phyloP scores from a whole-genome alignment of 2,797 vertebrate species.

The Leucoraja ocellata region DNA sequence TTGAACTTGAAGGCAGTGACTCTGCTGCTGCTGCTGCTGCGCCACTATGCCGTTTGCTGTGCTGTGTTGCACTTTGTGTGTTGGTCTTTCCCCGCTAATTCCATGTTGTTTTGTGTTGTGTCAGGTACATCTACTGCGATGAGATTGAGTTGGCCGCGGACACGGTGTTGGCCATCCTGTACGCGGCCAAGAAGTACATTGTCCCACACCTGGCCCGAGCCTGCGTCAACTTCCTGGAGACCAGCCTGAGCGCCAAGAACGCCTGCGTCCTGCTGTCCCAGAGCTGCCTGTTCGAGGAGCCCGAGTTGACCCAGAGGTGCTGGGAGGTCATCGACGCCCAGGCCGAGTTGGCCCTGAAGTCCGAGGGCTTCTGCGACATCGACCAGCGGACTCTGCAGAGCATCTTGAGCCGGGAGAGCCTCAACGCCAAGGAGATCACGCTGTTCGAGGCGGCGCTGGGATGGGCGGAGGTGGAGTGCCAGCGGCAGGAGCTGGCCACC shows the following conservation, averaged over 20 bases:
- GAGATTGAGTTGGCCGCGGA: slow-evolving; percentile 94
- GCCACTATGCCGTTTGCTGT: too few species aligned
- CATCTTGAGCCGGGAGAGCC: slow-evolving; percentile 87
- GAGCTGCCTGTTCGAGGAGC: slow-evolving; percentile 95
- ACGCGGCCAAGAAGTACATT: slow-evolving; percentile 96
- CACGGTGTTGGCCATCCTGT: slow-evolving; percentile 89
- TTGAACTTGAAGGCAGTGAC: too few species aligned
- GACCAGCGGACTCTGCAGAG: slow-evolving; percentile 92
- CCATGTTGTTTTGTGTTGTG: slow-evolving; percentile 45
- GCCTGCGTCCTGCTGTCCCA: slow-evolving; percentile 92
- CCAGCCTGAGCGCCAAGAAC: slow-evolving; percentile 91
- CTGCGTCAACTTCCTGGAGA: slow-evolving; percentile 95
- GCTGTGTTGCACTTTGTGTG: too few species aligned
- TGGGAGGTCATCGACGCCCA: slow-evolving; percentile 98
- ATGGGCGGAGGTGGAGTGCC: slow-evolving; percentile 97
- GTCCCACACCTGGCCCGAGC: slow-evolving; percentile 92
- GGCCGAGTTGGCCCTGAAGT: slow-evolving; percentile 87
- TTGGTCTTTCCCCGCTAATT: too few species aligned
- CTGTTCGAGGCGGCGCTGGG: slow-evolving; percentile 88
- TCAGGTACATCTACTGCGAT: slow-evolving; percentile 95
- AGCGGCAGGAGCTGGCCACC: slow-evolving; percentile 73
- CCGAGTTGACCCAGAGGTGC: slow-evolving; percentile 93
- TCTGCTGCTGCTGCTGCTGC: too few species aligned
- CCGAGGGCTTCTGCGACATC: slow-evolving; percentile 95
- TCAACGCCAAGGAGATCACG: slow-evolving; percentile 96